Percentiles rank a stretch among this genome's conserved stretches.
phyloP scores from a whole-genome alignment of 2,888 invertebrate genomes.

The Hyppa rectilinea region DNA sequence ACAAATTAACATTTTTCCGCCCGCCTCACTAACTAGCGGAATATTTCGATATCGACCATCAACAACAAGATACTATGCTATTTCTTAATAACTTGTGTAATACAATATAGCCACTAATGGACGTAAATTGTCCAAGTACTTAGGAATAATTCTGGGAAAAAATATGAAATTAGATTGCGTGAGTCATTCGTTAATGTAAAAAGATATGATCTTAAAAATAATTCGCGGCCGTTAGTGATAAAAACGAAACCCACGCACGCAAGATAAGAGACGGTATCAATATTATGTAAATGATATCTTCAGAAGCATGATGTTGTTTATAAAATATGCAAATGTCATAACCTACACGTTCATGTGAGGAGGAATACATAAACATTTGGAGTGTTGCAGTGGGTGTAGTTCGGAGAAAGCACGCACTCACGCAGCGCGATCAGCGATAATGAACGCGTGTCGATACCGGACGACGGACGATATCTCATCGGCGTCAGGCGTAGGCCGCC shows the following conservation, averaged over 20 bases:
- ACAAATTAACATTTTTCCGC: conserved; percentile 82
- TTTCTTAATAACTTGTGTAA: conserved; percentile 62
- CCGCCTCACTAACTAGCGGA: conserved; percentile 67
- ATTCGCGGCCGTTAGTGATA: conserved; percentile 46
- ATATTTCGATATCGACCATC: conserved; percentile 60
- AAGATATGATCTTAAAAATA: conserved; percentile 29
- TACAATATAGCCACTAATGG: conserved; percentile 43
- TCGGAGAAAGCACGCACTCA: conserved; percentile 74
- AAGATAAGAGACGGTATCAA: conserved; percentile 48
- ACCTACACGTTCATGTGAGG: conserved; percentile 36
- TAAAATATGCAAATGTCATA: conserved; percentile 58
- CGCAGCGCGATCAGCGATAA: conserved; percentile 64
- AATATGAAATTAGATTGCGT: conserved; percentile 2
- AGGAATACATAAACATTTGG: conserved; percentile 57
- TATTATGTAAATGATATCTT: conserved; percentile 60
- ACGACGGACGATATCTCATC: conserved; percentile 73
- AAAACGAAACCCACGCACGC: conserved; percentile 41
- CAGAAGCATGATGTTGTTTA: conserved; percentile 44
- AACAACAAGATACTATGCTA: conserved; percentile 44
- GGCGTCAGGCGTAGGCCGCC: conserved; percentile 69
- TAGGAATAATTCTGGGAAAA: conserved; percentile 16
- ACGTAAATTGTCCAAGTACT: conserved; percentile 28
- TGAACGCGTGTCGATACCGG: conserved; percentile 72
- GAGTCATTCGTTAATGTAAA: conserved; percentile 27
- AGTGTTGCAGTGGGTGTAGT: conserved; percentile 73